Evolutionary conservation across 2,113 vertebrate genomes (phyloP).

Genomic region (Mus pahari): DNA sequence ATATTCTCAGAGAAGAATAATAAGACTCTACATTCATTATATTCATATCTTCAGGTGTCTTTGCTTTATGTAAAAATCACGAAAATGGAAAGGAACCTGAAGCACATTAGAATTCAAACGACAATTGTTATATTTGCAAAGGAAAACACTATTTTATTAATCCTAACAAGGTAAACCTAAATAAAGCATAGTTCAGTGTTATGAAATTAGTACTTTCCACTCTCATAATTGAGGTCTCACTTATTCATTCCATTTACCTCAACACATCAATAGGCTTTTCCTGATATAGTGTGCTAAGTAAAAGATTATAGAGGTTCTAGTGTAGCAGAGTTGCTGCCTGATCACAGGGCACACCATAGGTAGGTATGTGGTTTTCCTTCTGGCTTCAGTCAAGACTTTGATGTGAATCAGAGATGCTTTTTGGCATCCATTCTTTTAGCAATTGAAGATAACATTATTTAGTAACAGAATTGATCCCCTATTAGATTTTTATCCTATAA

Average conservation of each 20-base stretch:
- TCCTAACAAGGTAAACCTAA: neutral
- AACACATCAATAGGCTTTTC: neutral
- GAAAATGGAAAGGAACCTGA: neutral
- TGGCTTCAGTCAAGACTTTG: neutral
- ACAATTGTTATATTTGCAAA: neutral
- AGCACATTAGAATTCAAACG: neutral
- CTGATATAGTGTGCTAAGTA: no score
- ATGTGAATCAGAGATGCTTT: neutral
- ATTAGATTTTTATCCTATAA: neutral
- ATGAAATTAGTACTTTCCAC: neutral
- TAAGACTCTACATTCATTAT: neutral
- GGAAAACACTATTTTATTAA: slow-evolving; percentile 1
- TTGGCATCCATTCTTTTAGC: neutral
- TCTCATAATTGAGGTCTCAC: neutral
- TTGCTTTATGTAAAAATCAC: neutral
- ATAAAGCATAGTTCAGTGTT: neutral
- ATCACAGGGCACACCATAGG: neutral
- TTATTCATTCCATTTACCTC: neutral
- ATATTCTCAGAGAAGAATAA: slow-evolving; percentile 9
- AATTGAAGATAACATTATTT: neutral
- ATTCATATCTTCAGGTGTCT: neutral
- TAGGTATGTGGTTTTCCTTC: neutral
- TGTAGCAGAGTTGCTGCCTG: neutral
- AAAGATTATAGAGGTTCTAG: no score
- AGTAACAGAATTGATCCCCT: neutral